Evolutionary conservation across 53 echinoderm and acorn worm genomes (phyloP).

Genomic region (Astropecten irregularis): DNA sequence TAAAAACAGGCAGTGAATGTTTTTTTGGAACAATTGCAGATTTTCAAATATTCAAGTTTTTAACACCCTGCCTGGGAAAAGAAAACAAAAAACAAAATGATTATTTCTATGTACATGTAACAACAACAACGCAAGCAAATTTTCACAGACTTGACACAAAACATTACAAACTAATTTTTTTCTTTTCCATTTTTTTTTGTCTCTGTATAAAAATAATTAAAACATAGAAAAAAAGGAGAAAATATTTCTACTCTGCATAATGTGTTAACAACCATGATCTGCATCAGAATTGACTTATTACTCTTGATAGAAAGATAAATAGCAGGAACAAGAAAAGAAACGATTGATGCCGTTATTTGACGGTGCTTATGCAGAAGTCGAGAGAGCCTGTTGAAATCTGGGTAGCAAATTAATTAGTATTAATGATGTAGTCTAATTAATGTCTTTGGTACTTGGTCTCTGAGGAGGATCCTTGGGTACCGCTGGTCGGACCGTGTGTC

Average conservation of each 20-base stretch:
- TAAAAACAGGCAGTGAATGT: background rate
- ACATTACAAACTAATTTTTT: constrained; percentile 38
- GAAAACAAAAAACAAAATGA: background rate
- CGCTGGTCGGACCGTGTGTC: too few relatives aligned
- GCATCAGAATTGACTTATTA: constrained; percentile 29
- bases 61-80: constrained; percentile 1
- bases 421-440: too few relatives aligned
- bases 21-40: background rate
- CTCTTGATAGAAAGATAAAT: background rate
- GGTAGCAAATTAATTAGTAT: too few relatives aligned
- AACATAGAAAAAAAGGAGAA: constrained; percentile 21
- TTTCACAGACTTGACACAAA: background rate
- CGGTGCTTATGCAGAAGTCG: too few relatives aligned
- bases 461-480: too few relatives aligned
- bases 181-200: too few relatives aligned
- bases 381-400: too few relatives aligned
- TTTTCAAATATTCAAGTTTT: background rate
- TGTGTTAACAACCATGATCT: background rate
- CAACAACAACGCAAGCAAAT: too few relatives aligned
- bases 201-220: constrained; percentile 40
- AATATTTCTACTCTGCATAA: constrained; percentile 13
- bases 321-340: too few relatives aligned
- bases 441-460: too few relatives aligned
- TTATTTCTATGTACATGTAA: constrained; percentile 47
- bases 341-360: too few relatives aligned